Conservation (phyloP, 2,797 vertebrate species). For the Staurois parvus region DNA sequence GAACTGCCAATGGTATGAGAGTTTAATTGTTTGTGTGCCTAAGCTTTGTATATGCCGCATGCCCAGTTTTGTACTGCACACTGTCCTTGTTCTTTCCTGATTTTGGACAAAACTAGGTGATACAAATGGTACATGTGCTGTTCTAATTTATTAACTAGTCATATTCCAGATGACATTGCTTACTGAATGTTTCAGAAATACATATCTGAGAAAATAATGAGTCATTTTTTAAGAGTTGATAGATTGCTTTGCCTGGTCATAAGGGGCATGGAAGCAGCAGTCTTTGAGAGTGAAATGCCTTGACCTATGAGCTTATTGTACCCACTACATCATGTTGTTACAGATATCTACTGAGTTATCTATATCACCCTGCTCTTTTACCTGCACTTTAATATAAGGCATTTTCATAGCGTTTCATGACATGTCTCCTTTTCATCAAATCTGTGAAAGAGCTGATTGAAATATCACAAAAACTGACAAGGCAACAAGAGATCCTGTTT, state of each 20-base stretch:
- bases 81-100: no score
- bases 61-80: no score
- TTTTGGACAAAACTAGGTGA: no score
- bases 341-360: neutral
- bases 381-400: slow-evolving; percentile 31
- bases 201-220: neutral
- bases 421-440: slow-evolving; percentile 8
- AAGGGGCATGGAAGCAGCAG: neutral
- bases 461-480: slow-evolving; percentile 18
- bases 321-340: neutral
- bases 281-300: neutral
- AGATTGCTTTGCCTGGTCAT: neutral
- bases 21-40: no score
- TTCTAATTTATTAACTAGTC: no score
- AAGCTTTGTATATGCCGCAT: no score
- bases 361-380: neutral
- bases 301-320: neutral
- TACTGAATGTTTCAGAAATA: neutral
- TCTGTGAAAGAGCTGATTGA: slow-evolving; percentile 19
- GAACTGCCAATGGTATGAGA: no score
- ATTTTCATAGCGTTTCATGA: slow-evolving; percentile 8
- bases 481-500: slow-evolving; percentile 31
- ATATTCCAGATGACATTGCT: no score
- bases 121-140: no score
- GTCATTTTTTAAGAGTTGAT: neutral